These are phyloP conservation scores for Panorpa germanica DNA, from an alignment of 2,888 invertebrate species.

Conservation along the genomic window DNA sequence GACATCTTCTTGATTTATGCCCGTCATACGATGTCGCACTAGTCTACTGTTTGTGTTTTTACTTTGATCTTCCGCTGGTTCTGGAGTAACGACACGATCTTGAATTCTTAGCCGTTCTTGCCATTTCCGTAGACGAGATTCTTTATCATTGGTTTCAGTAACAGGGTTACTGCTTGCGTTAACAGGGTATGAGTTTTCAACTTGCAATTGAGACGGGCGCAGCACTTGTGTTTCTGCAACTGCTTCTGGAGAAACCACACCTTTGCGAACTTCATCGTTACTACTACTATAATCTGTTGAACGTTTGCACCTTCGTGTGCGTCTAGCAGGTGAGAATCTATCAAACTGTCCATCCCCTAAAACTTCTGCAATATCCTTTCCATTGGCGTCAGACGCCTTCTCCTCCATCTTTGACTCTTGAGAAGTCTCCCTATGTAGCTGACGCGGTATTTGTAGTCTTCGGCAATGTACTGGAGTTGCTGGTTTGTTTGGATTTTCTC, in stretches of 20 bases:
- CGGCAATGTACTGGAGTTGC: constrained; percentile 31
- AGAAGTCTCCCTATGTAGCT: constrained; percentile 15
- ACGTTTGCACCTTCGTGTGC: constrained; percentile 64
- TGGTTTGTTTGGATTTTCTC: constrained; percentile 29
- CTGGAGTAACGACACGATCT: constrained; percentile 18
- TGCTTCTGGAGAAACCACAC: constrained; percentile 23
- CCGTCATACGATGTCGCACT: constrained; percentile 43
- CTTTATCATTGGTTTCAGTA: constrained; percentile 32
- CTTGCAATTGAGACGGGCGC: constrained; percentile 29
- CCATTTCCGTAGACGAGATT: constrained; percentile 44
- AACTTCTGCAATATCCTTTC: constrained; percentile 26
- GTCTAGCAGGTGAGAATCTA: constrained; percentile 59
- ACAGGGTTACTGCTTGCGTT: constrained; percentile 23
- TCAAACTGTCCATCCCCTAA: constrained; percentile 68
- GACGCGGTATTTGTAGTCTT: constrained; percentile 23
- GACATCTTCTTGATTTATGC: constrained; percentile 50
- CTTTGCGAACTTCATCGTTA: constrained; percentile 28
- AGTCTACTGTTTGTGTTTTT: constrained; percentile 21
- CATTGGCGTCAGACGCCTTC: too few species aligned
- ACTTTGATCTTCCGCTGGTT: constrained; percentile 19
- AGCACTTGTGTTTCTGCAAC: constrained; percentile 31
- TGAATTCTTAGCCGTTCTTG: constrained; percentile 43
- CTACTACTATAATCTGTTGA: constrained; percentile 36
- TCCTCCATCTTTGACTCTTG: constrained; percentile 25
- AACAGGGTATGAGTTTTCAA: constrained; percentile 31